Evolutionary conservation across 2,888 invertebrate species (phyloP), one percentile per base, ranked within the genome.

Genomic region (Monochamus alternatus): DNA sequence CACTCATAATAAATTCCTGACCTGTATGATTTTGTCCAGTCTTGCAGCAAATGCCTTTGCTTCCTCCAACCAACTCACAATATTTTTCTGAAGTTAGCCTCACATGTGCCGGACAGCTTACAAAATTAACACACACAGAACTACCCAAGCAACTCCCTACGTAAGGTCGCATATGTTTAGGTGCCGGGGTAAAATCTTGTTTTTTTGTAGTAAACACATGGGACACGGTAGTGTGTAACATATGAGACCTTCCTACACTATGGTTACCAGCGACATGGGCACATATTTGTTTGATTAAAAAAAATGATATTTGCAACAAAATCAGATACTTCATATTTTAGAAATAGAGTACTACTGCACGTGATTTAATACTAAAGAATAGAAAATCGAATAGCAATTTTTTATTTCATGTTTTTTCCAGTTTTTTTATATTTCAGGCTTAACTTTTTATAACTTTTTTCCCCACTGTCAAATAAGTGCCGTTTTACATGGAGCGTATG

Each of bases 21-120:
- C 88, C 86, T 81, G 92, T 92, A 86, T 93, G 93, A 67, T 90
- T 90, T 71, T 90, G 90, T 0, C 93, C 93, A 3, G 93, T 93
- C 70, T 89, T 89, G 83, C 94, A 94, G 83, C 94, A 93, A 44
- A 92, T 89, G 0, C 94, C 94, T 3, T 89, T 84, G 9, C 86
- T 82, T 0, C 90, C 90, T 0, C 86, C 85, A 1, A 87, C 81
- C 12, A 93, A 87, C 68, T 91, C 91, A 80, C 94, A 94, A 59
- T 81, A 81, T 3, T 89, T 87, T 59, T 82, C 78, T 5, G 80
- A 68, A 38, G 82, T 81, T 0, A 77, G 78, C 58, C 85, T 81
- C 4, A 93, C 86, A 84, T 93, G 93, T 0, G 93, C 93, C 0
- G 94, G 93, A 85, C 94, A 94, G 84, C 93, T 92, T 31, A 94